Evolutionary conservation across 1,140 invertebrate genomes (phyloP), one percentile per base, ranked within the genome.

Genomic region (Neodiprion fabricii): DNA sequence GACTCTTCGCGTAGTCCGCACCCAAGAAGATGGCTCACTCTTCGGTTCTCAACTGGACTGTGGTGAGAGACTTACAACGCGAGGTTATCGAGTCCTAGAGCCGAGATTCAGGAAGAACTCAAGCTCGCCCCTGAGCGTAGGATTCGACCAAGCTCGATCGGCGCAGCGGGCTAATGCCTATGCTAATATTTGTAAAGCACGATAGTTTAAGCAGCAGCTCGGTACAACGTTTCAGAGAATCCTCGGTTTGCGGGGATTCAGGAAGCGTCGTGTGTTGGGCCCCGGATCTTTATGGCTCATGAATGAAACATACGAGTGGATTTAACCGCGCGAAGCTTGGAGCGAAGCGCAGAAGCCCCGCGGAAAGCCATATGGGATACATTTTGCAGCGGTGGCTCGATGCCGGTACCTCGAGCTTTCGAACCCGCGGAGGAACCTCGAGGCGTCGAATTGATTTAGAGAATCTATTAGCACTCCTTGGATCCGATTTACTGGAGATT

Each of bases 1-100:
- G 53, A 4, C 11, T 61, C 53, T 61, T 61, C 53, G 53, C n/a
- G 53, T 17, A 61, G 53, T 61, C 53, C 53, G 53, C 53, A 61
- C 53, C 53, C 53, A 61, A 61, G 53, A 61, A 61, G 53, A 61
- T 61, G 53, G 53, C 53, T 61, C 53, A 61, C 53, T 61, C 53
- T 61, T 9, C 11, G 53, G 53, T 61, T 61, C 53, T 61, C 53
- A 61, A 61, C 53, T 17, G 53, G 5, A 61, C 53, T 17, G 5
- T 61, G 0, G 11, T 61, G 11, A 40, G 5, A 40, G 28, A 40
- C 28, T 2, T 3, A 61, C 53, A 61, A 14, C 53, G 3, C 53
- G 53, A 12, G n/a, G n/a, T 61, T 40, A 40, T 40, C 28, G 28
- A 40, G 28, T 40, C 5, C 28, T 40, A 40, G 28, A 40, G 5